A percentile compares a stretch with the other conserved stretches of the same genome.
These are phyloP conservation scores for Drosophila lutescens DNA, from an alignment of 2,888 invertebrate genomes.

Conservation along the genomic window DNA sequence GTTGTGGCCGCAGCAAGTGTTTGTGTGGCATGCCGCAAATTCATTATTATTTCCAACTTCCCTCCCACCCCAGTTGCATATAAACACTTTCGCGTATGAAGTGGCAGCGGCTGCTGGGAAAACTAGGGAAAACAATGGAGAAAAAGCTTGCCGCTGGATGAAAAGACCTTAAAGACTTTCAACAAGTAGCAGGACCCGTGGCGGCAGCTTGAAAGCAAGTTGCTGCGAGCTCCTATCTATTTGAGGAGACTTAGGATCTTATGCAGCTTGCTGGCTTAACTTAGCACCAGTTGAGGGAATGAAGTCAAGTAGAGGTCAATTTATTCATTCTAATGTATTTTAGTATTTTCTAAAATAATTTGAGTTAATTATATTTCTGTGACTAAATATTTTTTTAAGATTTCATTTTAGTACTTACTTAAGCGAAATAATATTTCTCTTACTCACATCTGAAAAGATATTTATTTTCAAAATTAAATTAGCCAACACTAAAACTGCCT, in stretches of 20 bases:
- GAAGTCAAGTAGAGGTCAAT: slow-evolving; percentile 1
- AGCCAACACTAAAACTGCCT: too few species aligned
- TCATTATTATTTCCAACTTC: slow-evolving; percentile 72
- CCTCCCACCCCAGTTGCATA: slow-evolving; percentile 17
- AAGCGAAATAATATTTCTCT: too few species aligned
- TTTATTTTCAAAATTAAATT: too few species aligned
- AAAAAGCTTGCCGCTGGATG: slow-evolving; percentile 11
- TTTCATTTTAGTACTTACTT: too few species aligned
- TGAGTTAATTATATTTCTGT: neutral
- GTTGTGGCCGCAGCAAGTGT: slow-evolving; percentile 64
- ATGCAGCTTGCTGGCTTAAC: neutral
- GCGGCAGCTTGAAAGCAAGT: slow-evolving; percentile 16
- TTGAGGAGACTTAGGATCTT: slow-evolving; percentile 17
- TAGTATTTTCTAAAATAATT: neutral
- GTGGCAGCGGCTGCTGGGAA: slow-evolving; percentile 30
- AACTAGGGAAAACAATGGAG: slow-evolving; percentile 16
- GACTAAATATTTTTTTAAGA: too few species aligned
- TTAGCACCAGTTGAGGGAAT: neutral
- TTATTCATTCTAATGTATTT: neutral
- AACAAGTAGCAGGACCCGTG: slow-evolving; percentile 36
- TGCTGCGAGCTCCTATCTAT: slow-evolving; percentile 13
- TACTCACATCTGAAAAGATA: too few species aligned
- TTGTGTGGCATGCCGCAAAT: slow-evolving; percentile 77
- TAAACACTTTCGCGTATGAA: slow-evolving; percentile 39
- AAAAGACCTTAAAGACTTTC: slow-evolving; percentile 40